Evolutionary conservation across 2,888 invertebrate genomes (phyloP), one percentile per base, ranked within the genome.

Genomic region (Tetrapedia diversipes): DNA sequence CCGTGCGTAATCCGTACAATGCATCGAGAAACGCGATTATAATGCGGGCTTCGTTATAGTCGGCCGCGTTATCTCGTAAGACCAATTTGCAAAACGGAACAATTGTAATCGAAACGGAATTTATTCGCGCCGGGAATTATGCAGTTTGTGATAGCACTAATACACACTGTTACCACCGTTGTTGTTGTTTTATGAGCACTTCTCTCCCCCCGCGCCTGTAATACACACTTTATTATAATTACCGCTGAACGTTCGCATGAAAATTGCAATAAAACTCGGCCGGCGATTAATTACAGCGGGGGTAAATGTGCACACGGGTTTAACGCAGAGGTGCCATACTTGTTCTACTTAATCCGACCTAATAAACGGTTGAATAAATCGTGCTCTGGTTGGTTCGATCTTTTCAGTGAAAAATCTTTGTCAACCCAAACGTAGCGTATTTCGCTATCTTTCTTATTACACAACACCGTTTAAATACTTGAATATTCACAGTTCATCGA

Each of bases 51-150:
- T 37, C 63, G 49, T 66, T 72, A 56, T 32, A 66, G 16, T 45
- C 39, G 43, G 29, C 39, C n/a, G 10, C n/a, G 67, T 77, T 77
- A 74, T 77, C 74, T 68, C 74, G 47, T 54, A 77, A 77, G 74
- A 60, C 64, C 74, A 77, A 65, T 77, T 77, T 64, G 68, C 68
- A 51, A 74, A 73, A 74, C 68, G 47, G 68, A 56, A 68, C 64
- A 77, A 56, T 64, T 51, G 54, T 60, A 74, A 68, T 77, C 77
- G 74, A 74, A 74, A 69, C 39, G 68, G 54, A 68, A 69, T 77
- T 77, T 68, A 77, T 65, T 77, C 64, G 59, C 60, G 14, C 53
- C 29, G 67, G 77, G 68, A 74, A 68, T 74, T 77, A 68, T 74
- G 32, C 16, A 49, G 43, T 47, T 47, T 34, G n/a, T n/a, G 41